Percentiles rank a stretch among this genome's conserved stretches.
Conservation (phyloP, 2,113 vertebrate genomes). For the Benitochromis conjunctus region DNA sequence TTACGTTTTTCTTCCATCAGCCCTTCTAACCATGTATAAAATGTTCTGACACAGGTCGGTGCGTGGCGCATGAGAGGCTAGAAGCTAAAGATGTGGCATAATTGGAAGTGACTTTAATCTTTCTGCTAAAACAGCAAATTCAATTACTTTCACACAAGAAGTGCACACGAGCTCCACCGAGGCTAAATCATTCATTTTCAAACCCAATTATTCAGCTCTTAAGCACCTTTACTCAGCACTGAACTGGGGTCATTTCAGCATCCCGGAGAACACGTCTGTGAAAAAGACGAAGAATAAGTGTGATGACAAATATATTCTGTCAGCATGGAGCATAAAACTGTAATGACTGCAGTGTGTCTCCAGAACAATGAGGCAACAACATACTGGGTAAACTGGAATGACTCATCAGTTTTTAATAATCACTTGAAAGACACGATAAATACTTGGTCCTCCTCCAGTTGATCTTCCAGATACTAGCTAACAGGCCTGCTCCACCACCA, state of each 20-base stretch:
- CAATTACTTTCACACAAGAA: background rate
- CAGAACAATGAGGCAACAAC: background rate
- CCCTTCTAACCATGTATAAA: background rate
- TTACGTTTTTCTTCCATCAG: background rate
- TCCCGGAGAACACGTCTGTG: accelerated
- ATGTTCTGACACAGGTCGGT: background rate
- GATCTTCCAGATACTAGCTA: background rate
- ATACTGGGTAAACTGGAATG: background rate
- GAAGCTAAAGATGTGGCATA: background rate
- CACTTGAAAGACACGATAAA: background rate
- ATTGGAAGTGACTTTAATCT: background rate
- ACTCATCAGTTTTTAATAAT: background rate
- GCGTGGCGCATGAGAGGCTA: background rate
- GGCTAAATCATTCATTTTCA: background rate
- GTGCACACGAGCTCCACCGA: background rate
- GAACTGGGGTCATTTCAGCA: background rate
- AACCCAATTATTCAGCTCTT: background rate
- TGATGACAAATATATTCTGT: background rate
- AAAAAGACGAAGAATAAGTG: background rate
- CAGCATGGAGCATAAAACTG: background rate
- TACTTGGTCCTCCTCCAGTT: background rate
- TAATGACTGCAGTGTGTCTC: background rate
- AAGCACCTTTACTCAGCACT: background rate
- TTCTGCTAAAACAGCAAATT: background rate
- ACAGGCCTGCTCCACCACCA: background rate